Percentiles rank a stretch among this genome's conserved stretches.
phyloP scores from a whole-genome alignment of 2,797 vertebrate species.

The Pteronotus mesoamericanus region DNA sequence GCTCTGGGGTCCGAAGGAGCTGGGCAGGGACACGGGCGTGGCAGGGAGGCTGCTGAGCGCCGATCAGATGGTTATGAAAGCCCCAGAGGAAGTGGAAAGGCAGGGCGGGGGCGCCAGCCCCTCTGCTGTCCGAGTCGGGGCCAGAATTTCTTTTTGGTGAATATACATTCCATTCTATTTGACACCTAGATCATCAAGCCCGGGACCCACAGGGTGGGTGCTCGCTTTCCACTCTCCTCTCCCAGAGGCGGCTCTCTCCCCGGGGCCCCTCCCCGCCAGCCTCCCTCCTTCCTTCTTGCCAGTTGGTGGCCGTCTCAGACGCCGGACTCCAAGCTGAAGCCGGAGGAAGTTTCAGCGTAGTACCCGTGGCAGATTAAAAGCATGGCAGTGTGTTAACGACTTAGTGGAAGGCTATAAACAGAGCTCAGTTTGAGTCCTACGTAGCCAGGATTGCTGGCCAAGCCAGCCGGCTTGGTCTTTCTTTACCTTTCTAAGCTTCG shows the following conservation, averaged over 20 bases:
- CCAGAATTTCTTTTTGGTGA: background rate
- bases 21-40: background rate
- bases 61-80: background rate
- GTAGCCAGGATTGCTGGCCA: no score
- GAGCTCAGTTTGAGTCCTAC: rapidly evolving
- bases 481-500: background rate
- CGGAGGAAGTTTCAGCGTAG: background rate
- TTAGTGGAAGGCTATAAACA: background rate
- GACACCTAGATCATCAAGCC: background rate
- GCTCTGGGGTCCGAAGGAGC: background rate
- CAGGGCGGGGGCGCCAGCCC: background rate
- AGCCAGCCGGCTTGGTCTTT: background rate
- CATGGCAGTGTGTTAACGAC: background rate
- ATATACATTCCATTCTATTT: background rate
- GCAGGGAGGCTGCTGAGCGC: background rate
- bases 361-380: background rate
- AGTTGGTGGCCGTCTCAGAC: background rate
- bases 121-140: background rate
- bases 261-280: background rate
- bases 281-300: background rate
- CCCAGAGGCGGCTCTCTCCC: background rate
- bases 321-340: background rate
- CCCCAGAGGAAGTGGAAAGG: background rate
- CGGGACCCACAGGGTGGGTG: background rate
- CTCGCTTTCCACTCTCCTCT: background rate